phyloP scores from a whole-genome alignment of 2,888 invertebrate species.

The Ecdyonurus torrentis region DNA sequence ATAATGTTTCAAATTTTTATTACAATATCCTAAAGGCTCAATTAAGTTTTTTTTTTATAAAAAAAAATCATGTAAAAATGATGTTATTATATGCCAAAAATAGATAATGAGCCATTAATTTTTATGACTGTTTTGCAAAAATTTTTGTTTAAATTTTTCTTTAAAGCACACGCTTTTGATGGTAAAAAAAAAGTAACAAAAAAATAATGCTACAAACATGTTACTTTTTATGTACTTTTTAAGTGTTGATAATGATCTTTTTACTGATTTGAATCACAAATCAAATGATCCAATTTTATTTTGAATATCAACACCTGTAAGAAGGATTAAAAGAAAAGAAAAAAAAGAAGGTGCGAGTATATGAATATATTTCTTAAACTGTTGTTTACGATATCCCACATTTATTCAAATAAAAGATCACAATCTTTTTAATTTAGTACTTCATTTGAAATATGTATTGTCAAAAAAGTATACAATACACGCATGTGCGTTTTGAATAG shows the following conservation, averaged over 20 bases:
- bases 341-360: background rate
- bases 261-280: background rate
- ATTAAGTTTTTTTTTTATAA: too few species aligned
- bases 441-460: too few species aligned
- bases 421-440: too few species aligned
- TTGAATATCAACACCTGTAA: background rate
- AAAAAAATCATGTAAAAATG: conserved; percentile 1
- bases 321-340: background rate
- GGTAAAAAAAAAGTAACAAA: background rate
- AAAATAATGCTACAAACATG: background rate
- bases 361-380: too few species aligned
- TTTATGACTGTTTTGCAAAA: background rate
- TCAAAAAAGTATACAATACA: too few species aligned
- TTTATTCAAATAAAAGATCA: too few species aligned
- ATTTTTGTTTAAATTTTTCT: background rate
- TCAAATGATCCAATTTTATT: background rate
- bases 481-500: too few species aligned
- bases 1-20: conserved; percentile 4
- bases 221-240: background rate
- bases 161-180: background rate
- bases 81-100: background rate
- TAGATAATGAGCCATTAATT: background rate
- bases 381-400: too few species aligned
- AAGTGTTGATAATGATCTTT: background rate
- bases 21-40: background rate